Evolutionary conservation across 2,888 invertebrate genomes (phyloP), one percentile per base, ranked within the genome.

Genomic region (Rutpela maculata): DNA sequence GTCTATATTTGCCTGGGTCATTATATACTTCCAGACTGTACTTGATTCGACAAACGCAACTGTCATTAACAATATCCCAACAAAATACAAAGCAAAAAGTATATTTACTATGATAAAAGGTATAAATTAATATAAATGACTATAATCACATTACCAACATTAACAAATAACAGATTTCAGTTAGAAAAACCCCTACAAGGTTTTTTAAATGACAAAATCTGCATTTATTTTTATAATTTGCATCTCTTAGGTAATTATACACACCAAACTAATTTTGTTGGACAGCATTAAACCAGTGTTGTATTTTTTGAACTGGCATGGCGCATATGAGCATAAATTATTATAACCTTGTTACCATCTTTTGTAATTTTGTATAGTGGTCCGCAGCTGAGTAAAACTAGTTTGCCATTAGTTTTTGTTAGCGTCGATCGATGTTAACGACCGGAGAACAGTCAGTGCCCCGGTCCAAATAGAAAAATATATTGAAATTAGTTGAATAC

Each of bases 361-460:
- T n/a, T 50, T 50, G 50, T 50, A 50, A n/a, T 43, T 43, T 11
- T 15, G 12, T n/a, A 50, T n/a, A 50, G 50, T 50, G 31, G 31
- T 35, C 31, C 9, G 31, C 15, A 6, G 50, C 50, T n/a, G 50
- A n/a, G 62, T n/a, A 62, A 17, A 62, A 62, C 62, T 31, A 62
- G 62, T 62, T 62, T 62, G 62, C 62, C 62, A 31, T 22, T 62
- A 62, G 62, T 26, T 62, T 62, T 35, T 31, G 62, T 62, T 31
- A 62, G 62, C 22, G 31, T 22, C 0, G 62, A 11, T 31, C 62
- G 11, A 62, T 62, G 62, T 62, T 62, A 62, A 62, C n/a, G 62
- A 62, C 62, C 62, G 62, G 62, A 4, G n/a, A n/a, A n/a, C n/a
- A n/a, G n/a, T n/a, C 62, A 35, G 15, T 62, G 62, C 17, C 35